Conservation (phyloP, 2,797 vertebrate species). For the Parauchenoglanis ngamensis region DNA sequence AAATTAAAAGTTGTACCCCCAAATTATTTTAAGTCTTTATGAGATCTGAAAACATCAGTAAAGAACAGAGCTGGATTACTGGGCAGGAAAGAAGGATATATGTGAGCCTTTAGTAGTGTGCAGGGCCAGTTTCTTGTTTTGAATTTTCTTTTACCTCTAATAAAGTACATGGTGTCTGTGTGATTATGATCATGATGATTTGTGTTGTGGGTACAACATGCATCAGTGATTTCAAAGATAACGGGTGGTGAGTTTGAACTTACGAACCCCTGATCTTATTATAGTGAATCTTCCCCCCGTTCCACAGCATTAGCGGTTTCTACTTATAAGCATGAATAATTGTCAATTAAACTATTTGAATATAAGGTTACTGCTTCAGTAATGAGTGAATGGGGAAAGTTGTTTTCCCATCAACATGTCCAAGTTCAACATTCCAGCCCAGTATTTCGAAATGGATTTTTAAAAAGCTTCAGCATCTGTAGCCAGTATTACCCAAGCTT, state of each 20-base stretch:
- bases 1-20: background rate
- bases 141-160: background rate
- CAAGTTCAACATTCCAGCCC: conserved; percentile 45
- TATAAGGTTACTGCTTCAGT: conserved; percentile 25
- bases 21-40: conserved; percentile 17
- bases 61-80: background rate
- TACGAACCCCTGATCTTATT: background rate
- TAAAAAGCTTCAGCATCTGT: conserved; percentile 27
- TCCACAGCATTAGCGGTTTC: background rate
- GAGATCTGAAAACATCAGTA: conserved; percentile 40
- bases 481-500: conserved; percentile 24
- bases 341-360: conserved; percentile 18
- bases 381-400: conserved; percentile 25
- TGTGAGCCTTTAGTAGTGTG: conserved; percentile 26
- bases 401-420: conserved; percentile 20
- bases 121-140: background rate
- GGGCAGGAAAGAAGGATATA: background rate
- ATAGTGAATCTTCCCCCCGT: background rate
- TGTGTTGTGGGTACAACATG: conserved; percentile 26
- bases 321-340: background rate
- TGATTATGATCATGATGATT: background rate
- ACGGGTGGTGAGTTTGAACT: conserved; percentile 8
- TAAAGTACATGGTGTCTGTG: background rate
- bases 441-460: conserved; percentile 39
- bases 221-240: conserved; percentile 6